Evolutionary conservation across 2,113 vertebrate species (phyloP).

Genomic region (Carollia perspicillata): DNA sequence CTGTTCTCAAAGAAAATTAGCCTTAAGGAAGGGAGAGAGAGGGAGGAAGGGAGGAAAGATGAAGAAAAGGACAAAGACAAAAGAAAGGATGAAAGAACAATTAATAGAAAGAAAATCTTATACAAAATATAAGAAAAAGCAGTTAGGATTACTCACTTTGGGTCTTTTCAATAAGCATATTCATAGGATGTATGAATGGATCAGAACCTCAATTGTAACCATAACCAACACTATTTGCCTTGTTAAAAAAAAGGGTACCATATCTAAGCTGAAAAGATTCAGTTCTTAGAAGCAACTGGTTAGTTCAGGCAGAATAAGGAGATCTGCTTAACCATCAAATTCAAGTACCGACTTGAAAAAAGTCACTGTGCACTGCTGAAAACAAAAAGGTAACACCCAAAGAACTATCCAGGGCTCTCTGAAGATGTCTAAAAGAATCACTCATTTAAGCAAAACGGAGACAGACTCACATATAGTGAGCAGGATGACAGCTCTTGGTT

Average conservation of each 20-base stretch:
- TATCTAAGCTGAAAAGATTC: background rate
- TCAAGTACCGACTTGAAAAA: background rate
- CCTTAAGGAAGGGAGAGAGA: background rate
- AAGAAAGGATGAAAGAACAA: background rate
- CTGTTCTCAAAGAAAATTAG: background rate
- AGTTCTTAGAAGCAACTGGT: background rate
- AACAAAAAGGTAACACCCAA: background rate
- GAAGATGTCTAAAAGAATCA: background rate
- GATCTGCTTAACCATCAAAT: background rate
- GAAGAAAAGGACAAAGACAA: background rate
- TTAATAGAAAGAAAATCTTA: background rate
- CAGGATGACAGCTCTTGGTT: no score
- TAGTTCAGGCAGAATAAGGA: background rate
- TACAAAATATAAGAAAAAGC: background rate
- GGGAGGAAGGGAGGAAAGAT: background rate
- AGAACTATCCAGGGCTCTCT: background rate
- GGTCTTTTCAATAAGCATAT: background rate
- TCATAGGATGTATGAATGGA: background rate
- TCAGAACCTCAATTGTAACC: background rate
- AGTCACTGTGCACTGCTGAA: background rate
- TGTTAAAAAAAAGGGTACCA: background rate
- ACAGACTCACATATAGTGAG: no score
- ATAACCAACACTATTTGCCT: background rate
- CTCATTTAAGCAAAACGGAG: background rate
- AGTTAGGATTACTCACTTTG: background rate